These are phyloP conservation scores for Sciurus niger DNA, from an alignment of 2,113 vertebrate species.

Conservation along the genomic window DNA sequence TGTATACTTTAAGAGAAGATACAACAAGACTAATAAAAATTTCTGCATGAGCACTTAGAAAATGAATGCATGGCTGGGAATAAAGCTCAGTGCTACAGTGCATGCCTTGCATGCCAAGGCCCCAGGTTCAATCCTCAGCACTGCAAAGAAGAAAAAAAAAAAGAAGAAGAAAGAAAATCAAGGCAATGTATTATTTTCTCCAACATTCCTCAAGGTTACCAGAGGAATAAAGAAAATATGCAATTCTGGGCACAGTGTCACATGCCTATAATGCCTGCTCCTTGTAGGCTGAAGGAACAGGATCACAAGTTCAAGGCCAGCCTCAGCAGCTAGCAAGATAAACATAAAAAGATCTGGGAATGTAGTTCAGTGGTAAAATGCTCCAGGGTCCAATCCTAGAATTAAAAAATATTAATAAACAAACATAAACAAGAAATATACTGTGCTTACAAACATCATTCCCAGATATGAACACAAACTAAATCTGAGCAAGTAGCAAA, in stretches of 20 bases:
- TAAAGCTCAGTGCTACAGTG: background rate
- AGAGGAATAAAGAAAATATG: constrained; percentile 26
- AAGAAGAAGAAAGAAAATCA: background rate
- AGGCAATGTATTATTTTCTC: constrained; percentile 1
- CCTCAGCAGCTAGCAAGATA: too few relatives aligned
- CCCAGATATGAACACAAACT: too few relatives aligned
- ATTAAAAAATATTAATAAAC: too few relatives aligned
- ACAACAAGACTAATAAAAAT: constrained; percentile 22
- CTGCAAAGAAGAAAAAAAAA: background rate
- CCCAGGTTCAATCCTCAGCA: background rate
- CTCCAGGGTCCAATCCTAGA: too few relatives aligned
- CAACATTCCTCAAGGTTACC: constrained; percentile 16
- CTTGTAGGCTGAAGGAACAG: too few relatives aligned
- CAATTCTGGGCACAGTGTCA: background rate
- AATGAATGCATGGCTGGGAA: background rate
- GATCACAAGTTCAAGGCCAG: too few relatives aligned
- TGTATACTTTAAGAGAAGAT: constrained; percentile 56
- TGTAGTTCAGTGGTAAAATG: too few relatives aligned
- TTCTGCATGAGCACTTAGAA: background rate
- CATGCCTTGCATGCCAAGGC: background rate
- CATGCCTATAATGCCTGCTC: too few relatives aligned
- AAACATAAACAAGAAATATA: too few relatives aligned
- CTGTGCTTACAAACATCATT: too few relatives aligned
- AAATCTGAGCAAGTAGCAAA: too few relatives aligned
- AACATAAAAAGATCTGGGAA: too few relatives aligned